phyloP scores from a whole-genome alignment of 2,888 invertebrate genomes.

The Diarsia dahlii region DNA sequence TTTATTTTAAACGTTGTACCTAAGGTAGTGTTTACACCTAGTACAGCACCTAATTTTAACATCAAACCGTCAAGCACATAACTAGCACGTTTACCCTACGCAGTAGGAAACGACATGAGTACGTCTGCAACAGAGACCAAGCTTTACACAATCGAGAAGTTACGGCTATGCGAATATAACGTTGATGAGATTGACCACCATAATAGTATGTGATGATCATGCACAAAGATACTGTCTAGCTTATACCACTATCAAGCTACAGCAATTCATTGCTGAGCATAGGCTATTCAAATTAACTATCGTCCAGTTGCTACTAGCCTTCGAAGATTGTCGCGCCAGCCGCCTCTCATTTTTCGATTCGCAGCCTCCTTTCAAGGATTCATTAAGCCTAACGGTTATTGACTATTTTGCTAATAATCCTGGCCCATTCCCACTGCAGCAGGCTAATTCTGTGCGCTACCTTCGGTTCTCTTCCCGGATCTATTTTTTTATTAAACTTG shows the following conservation, averaged over 20 bases:
- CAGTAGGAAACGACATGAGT: conserved; percentile 42
- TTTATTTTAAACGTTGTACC: conserved; percentile 41
- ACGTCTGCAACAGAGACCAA: conserved; percentile 4
- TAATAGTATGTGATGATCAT: too few species aligned
- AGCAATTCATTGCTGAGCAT: background rate
- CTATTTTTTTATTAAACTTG: background rate
- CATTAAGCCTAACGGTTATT: background rate
- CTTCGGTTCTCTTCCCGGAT: background rate
- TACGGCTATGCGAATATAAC: background rate
- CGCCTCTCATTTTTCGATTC: background rate
- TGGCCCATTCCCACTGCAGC: background rate
- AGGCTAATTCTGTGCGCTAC: background rate
- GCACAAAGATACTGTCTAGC: background rate
- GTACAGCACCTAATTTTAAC: conserved; percentile 66
- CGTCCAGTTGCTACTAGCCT: background rate
- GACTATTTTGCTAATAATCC: background rate
- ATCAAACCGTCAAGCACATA: conserved; percentile 64
- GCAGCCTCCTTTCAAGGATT: background rate
- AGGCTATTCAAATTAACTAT: background rate
- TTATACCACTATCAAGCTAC: background rate
- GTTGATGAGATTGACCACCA: background rate
- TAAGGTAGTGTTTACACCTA: conserved; percentile 65
- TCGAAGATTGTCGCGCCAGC: background rate
- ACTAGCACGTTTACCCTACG: conserved; percentile 58
- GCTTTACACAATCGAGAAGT: background rate